These are phyloP conservation scores for Triops longicaudatus DNA, from an alignment of 1,140 invertebrate genomes.

Conservation along the genomic window DNA sequence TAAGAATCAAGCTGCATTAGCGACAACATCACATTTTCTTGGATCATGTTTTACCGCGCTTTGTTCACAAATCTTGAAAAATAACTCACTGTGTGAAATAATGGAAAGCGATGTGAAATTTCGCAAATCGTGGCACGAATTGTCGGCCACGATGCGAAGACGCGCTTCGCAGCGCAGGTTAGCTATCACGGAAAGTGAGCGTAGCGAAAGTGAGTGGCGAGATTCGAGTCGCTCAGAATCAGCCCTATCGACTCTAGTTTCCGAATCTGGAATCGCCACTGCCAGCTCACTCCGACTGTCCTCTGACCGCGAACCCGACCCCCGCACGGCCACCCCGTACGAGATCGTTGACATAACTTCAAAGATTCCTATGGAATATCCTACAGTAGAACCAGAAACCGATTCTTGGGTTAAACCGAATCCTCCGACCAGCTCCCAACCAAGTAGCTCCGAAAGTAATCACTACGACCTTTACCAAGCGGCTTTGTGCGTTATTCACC, in stretches of 20 bases:
- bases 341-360: background rate
- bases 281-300: background rate
- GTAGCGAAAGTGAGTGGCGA: slow-evolving; percentile 28
- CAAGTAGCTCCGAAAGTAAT: background rate
- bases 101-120: slow-evolving; percentile 5
- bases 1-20: background rate
- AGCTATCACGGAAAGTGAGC: slow-evolving; percentile 28
- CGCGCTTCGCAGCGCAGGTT: slow-evolving; percentile 23
- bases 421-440: background rate
- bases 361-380: background rate
- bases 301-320: background rate
- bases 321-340: background rate
- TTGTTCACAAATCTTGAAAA: too few species aligned
- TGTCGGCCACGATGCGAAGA: slow-evolving; percentile 26
- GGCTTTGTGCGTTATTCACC: background rate
- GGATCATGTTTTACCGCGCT: too few species aligned
- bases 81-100: background rate
- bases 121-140: slow-evolving; percentile 25
- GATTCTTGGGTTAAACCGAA: background rate
- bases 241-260: background rate
- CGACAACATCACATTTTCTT: too few species aligned
- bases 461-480: background rate
- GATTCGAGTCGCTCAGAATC: slow-evolving; percentile 20
- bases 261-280: background rate
- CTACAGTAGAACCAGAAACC: background rate